Conservation (phyloP, 2,888 invertebrate species). For the Drosophila mercatorum region DNA sequence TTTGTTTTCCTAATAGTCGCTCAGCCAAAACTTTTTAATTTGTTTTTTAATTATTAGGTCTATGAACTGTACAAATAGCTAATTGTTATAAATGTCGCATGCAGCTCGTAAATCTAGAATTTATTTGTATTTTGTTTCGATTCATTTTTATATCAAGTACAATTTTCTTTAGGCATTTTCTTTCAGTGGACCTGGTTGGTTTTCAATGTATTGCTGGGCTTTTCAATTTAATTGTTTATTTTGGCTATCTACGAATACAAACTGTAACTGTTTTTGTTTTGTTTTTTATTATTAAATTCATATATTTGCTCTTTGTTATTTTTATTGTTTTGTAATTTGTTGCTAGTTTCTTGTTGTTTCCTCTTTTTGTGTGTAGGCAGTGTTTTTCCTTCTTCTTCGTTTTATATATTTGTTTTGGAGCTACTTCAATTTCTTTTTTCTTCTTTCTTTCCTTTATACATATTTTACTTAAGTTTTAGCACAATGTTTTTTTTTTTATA, state of each 20-base stretch:
- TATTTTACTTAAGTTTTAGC: slow-evolving; percentile 56
- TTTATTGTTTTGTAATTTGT: slow-evolving; percentile 74
- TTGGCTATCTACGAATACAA: slow-evolving; percentile 73
- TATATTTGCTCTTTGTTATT: slow-evolving; percentile 71
- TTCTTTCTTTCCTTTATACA: slow-evolving; percentile 16
- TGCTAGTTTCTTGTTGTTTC: slow-evolving; percentile 61
- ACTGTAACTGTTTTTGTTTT: slow-evolving; percentile 43
- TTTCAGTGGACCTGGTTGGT: slow-evolving; percentile 26
- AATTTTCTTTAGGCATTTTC: slow-evolving; percentile 19
- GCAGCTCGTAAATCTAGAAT: slow-evolving; percentile 38
- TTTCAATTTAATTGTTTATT: slow-evolving; percentile 64
- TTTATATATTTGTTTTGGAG: neutral
- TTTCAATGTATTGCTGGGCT: slow-evolving; percentile 23
- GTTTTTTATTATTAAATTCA: slow-evolving; percentile 63
- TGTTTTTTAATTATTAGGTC: slow-evolving; percentile 34
- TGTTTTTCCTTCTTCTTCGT: slow-evolving; percentile 53
- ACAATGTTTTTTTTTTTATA: slow-evolving; percentile 28
- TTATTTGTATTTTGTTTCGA: slow-evolving; percentile 14
- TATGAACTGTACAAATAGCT: slow-evolving; percentile 51
- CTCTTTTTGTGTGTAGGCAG: slow-evolving; percentile 60
- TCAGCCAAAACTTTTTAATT: slow-evolving; percentile 48
- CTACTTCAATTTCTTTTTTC: slow-evolving; percentile 24
- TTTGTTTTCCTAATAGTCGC: slow-evolving; percentile 18
- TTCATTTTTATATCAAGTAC: neutral
- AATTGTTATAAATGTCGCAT: slow-evolving; percentile 43